Percentiles rank a stretch among this genome's conserved stretches.
Evolutionary conservation across 2,888 invertebrate genomes (phyloP).

Genomic region (Physocephala rufipes): DNA sequence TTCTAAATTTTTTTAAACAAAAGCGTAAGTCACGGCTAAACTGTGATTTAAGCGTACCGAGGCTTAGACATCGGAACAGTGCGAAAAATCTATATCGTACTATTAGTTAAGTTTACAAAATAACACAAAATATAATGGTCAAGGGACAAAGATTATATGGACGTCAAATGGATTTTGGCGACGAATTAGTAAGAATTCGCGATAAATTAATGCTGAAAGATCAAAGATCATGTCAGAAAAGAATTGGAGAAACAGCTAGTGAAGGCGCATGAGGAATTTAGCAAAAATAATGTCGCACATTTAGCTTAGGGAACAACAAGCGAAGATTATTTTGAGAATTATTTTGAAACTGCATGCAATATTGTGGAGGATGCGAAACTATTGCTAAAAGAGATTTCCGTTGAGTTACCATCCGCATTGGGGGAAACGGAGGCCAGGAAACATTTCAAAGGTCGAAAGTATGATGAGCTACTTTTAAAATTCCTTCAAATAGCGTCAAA

Average conservation of each 20-base stretch:
- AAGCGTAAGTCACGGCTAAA: slow-evolving; percentile 9
- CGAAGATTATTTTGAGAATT: slow-evolving; percentile 14
- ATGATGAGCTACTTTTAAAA: too few species aligned
- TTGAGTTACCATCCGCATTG: too few species aligned
- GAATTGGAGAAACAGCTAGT: neutral
- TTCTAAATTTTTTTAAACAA: neutral
- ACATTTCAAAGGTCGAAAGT: too few species aligned
- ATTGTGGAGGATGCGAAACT: neutral
- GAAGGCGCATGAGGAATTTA: neutral
- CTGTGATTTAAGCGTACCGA: slow-evolving; percentile 15
- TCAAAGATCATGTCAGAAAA: neutral
- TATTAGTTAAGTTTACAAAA: neutral
- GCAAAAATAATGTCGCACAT: neutral
- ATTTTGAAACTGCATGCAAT: slow-evolving; percentile 6
- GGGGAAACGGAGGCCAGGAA: neutral
- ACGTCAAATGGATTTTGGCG: slow-evolving; percentile 13
- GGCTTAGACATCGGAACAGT: slow-evolving; percentile 13
- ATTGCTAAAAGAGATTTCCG: neutral
- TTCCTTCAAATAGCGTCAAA: too few species aligned
- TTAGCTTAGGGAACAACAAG: slow-evolving; percentile 14
- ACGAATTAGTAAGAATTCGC: neutral
- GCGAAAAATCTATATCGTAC: neutral
- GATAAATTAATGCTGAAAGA: neutral
- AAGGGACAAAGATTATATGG: neutral
- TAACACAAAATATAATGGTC: neutral